Evolutionary conservation across 2,888 invertebrate genomes (phyloP), one percentile per base, ranked within the genome.

Genomic region (Pegoplata infirma): DNA sequence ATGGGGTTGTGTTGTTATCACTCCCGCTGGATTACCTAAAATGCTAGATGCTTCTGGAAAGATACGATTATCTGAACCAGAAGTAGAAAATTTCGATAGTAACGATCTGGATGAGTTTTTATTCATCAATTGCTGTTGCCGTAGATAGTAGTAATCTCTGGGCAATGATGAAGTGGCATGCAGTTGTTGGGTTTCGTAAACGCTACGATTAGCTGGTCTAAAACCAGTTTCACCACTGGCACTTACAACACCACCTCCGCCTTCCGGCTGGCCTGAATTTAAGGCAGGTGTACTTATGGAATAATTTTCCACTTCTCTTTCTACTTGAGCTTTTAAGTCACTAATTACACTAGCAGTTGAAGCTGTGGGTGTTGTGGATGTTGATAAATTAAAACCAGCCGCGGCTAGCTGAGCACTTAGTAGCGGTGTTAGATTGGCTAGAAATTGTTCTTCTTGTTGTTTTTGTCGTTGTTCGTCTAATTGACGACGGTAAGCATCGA

Each of bases 401-500:
- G 84, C 82, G 36, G 82, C 83, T 58, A 88, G 81, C 71, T 87
- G 88, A n/a, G 87, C 86, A 44, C 87, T 86, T 67, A 87, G 81
- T 28, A 87, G 74, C 0, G 87, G 88, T 25, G 88, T 86, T 40
- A 87, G 72, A 74, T 86, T 88, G 64, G 88, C 88, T 14, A 85
- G 82, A 81, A 85, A 86, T 66, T 86, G 88, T 82, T 86, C 88
- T 83, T 86, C 86, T 84, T 82, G 91, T 89, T 85, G 90, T 88
- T 86, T 90, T 87, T 82, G 89, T 84, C 82, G 89, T 86, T 83
- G 87, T 85, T 89, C 87, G 82, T 88, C 87, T 76, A 88, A 84
- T 83, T 88, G 89, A 64, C 89, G 89, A 79, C 87, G 88, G 82
- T 89, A 88, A 49, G 88, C 88, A 80, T 89, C 89, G 72, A 89